These are phyloP conservation scores for Drosophila anceps DNA, from an alignment of 2,888 invertebrate species.

Conservation along the genomic window DNA sequence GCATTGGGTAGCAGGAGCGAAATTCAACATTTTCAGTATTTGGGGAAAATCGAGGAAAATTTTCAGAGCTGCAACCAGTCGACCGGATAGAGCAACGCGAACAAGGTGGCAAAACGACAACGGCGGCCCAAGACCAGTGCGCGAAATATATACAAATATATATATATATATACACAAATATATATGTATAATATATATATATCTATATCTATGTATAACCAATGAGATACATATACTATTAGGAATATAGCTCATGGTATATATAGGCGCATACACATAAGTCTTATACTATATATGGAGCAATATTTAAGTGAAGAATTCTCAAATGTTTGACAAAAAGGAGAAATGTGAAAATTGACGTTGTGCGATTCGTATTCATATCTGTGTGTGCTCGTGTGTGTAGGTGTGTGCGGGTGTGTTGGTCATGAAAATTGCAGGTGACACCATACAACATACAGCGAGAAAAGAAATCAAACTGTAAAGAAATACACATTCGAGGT, in stretches of 20 bases:
- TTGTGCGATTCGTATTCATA: conserved; percentile 21
- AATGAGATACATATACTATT: conserved; percentile 34
- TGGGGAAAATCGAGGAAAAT: conserved; percentile 62
- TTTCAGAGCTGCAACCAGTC: conserved; percentile 66
- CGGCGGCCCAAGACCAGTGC: conserved; percentile 60
- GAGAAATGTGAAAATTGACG: conserved; percentile 59
- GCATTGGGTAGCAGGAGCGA: conserved; percentile 51
- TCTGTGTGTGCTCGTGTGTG: neutral
- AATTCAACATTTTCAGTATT: conserved; percentile 58
- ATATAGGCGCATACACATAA: conserved; percentile 26
- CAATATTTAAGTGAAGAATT: conserved; percentile 51
- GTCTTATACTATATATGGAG: conserved; percentile 56
- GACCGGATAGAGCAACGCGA: conserved; percentile 75
- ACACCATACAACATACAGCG: conserved; percentile 19
- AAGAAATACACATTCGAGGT: conserved; percentile 38
- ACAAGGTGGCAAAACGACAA: conserved; percentile 59
- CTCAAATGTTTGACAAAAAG: conserved; percentile 52
- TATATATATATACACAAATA: conserved; percentile 31
- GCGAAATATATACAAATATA: conserved; percentile 58
- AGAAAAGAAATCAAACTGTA: conserved; percentile 34
- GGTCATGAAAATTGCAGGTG: conserved; percentile 51
- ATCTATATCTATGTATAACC: conserved; percentile 25
- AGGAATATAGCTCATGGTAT: conserved; percentile 52
- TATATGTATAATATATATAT: conserved; percentile 48
- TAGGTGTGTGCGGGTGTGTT: conserved; percentile 13